Conservation (phyloP, 2,113 vertebrate species). For the Cheilinus undulatus region DNA sequence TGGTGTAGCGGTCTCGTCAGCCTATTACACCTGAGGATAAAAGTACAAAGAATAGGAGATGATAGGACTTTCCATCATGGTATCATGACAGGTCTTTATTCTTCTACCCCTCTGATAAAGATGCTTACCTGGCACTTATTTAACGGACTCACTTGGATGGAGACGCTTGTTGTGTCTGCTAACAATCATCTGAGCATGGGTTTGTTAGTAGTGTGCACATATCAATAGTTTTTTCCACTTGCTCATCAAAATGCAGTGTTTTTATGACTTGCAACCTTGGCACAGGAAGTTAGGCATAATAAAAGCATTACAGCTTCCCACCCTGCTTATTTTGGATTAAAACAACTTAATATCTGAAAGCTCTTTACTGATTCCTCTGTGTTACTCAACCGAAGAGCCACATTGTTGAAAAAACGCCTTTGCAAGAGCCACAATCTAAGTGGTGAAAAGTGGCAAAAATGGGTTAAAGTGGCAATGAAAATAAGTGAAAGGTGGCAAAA, state of each 20-base stretch:
- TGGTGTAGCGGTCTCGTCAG: background rate
- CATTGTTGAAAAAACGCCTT: too few relatives aligned
- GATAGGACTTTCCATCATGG: constrained; percentile 1
- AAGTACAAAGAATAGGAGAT: background rate
- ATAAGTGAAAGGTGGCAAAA: too few relatives aligned
- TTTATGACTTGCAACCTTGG: background rate
- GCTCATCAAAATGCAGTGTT: background rate
- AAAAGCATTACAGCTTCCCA: background rate
- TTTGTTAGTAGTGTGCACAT: background rate
- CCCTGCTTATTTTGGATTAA: too few relatives aligned
- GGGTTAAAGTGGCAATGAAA: too few relatives aligned
- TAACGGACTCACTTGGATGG: constrained; percentile 1
- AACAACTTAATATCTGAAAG: too few relatives aligned
- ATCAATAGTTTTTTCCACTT: too few relatives aligned
- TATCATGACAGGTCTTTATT: constrained; percentile 9
- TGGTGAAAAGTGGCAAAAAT: too few relatives aligned
- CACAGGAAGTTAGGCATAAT: too few relatives aligned
- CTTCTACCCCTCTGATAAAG: background rate
- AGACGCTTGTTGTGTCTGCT: constrained; percentile 8
- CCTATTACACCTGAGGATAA: constrained; percentile 7
- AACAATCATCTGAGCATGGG: constrained; percentile 1
- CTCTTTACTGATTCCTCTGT: too few relatives aligned
- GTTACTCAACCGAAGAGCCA: too few relatives aligned
- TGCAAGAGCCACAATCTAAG: too few relatives aligned
- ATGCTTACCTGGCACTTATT: background rate